Percentiles rank a stretch among this genome's conserved stretches.
Conservation (phyloP, 1,140 invertebrate genomes). For the Drosophila arawakana region DNA sequence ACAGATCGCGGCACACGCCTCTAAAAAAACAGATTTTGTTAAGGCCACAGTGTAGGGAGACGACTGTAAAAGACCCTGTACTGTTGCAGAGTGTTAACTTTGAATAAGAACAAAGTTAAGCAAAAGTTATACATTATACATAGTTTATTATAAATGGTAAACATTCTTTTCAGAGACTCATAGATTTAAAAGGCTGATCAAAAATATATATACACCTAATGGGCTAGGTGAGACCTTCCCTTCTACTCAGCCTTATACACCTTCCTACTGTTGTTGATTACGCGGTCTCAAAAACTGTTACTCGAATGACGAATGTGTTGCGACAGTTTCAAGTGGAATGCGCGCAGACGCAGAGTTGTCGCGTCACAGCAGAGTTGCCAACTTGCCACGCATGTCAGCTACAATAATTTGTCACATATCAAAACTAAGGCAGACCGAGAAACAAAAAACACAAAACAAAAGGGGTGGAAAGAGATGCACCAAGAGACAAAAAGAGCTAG, state of each 20-base stretch:
- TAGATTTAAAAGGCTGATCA: too few relatives aligned
- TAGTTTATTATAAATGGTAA: too few relatives aligned
- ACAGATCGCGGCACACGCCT: constrained; percentile 62
- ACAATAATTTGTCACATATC: constrained; percentile 77
- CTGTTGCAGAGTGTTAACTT: too few relatives aligned
- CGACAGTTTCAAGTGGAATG: constrained; percentile 72
- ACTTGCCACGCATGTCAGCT: constrained; percentile 58
- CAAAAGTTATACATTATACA: too few relatives aligned
- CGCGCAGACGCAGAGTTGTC: constrained; percentile 3
- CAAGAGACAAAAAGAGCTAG: not conserved
- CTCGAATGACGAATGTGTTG: constrained; percentile 78
- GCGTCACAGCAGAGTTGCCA: constrained; percentile 43
- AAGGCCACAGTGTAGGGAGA: too few relatives aligned
- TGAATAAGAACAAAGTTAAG: too few relatives aligned
- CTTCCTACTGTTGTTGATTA: not conserved
- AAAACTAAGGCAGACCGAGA: constrained; percentile 64
- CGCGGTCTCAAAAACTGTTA: not conserved
- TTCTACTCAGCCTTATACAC: too few relatives aligned
- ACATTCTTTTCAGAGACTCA: too few relatives aligned
- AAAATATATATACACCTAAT: too few relatives aligned
- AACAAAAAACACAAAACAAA: constrained; percentile 28
- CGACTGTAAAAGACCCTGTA: too few relatives aligned
- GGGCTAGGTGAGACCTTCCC: too few relatives aligned
- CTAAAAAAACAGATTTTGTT: constrained; percentile 1
- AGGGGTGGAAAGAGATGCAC: constrained; percentile 53